Percentiles rank a stretch among this genome's conserved stretches.
Evolutionary conservation across 2,888 invertebrate genomes (phyloP).

Genomic region (Macroteleia sp.): DNA sequence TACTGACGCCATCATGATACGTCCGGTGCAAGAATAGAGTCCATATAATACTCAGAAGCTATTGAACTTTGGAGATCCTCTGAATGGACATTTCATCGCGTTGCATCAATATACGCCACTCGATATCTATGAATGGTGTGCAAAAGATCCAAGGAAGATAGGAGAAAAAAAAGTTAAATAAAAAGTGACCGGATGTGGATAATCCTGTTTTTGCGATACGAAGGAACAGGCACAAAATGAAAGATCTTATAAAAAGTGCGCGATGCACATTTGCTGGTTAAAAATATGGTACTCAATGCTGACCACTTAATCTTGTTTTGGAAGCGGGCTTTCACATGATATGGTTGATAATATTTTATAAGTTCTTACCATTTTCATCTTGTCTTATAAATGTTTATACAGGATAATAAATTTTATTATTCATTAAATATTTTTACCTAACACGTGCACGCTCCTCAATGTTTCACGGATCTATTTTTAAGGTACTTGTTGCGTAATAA

Average conservation of each 20-base stretch:
- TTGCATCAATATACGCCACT: conserved; percentile 75
- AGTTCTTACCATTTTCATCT: too few relatives aligned
- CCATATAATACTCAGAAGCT: conserved; percentile 69
- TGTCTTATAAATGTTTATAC: too few relatives aligned
- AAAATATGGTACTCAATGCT: too few relatives aligned
- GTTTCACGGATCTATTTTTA: too few relatives aligned
- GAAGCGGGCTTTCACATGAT: too few relatives aligned
- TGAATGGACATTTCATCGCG: conserved; percentile 67
- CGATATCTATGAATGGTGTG: conserved; percentile 72
- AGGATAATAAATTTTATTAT: too few relatives aligned
- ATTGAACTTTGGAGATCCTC: conserved; percentile 61
- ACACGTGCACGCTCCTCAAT: too few relatives aligned
- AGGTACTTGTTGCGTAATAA: too few relatives aligned
- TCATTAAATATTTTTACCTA: too few relatives aligned
- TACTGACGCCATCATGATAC: conserved; percentile 27
- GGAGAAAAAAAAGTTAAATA: conserved; percentile 73
- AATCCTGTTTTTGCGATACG: conserved; percentile 72
- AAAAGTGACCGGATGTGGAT: conserved; percentile 82
- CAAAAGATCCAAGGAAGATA: conserved; percentile 47
- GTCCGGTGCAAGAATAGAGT: conserved; percentile 43
- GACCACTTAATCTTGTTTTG: too few relatives aligned
- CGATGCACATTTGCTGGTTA: conserved; percentile 73
- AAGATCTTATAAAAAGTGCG: conserved; percentile 73
- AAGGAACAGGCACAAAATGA: too few relatives aligned
- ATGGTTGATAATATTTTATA: too few relatives aligned